A percentile compares a stretch with the other conserved stretches of the same genome.
Evolutionary conservation across 2,888 invertebrate species (phyloP).

Genomic region (Leptinotarsa juncta): DNA sequence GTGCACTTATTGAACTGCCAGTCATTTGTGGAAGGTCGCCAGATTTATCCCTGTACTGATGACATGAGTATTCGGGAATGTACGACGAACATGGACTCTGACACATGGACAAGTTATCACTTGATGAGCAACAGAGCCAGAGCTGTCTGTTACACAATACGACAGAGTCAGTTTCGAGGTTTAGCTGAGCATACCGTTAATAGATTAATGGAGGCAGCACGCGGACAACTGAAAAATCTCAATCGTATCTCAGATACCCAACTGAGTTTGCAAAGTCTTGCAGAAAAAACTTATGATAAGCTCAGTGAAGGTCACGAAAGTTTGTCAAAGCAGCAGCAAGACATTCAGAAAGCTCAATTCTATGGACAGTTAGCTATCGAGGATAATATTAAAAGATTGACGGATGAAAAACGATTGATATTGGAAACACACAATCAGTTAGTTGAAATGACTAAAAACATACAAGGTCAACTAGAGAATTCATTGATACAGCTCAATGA

Average conservation of each 20-base stretch:
- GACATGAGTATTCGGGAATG: constrained; percentile 75
- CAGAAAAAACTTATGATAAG: constrained; percentile 57
- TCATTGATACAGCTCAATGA: constrained; percentile 67
- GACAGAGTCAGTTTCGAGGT: constrained; percentile 74
- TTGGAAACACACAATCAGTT: constrained; percentile 70
- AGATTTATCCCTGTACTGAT: constrained; percentile 71
- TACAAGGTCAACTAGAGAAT: constrained; percentile 69
- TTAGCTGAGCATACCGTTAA: constrained; percentile 75
- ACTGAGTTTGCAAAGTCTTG: constrained; percentile 56
- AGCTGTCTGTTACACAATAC: constrained; percentile 75
- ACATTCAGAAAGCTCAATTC: constrained; percentile 67
- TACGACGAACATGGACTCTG: constrained; percentile 74
- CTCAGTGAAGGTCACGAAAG: constrained; percentile 52
- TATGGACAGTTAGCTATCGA: constrained; percentile 68
- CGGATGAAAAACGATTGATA: constrained; percentile 72
- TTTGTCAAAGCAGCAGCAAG: constrained; percentile 66
- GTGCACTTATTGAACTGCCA: constrained; percentile 78
- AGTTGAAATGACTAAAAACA: constrained; percentile 68
- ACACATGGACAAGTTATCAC: constrained; percentile 78
- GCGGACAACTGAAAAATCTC: constrained; percentile 58
- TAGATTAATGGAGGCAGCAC: constrained; percentile 69
- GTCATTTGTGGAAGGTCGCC: constrained; percentile 72
- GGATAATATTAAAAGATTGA: constrained; percentile 69
- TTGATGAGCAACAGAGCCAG: constrained; percentile 75
- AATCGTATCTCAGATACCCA: constrained; percentile 59